Conservation (phyloP, 1,140 invertebrate species). For the Neomicropteryx cornuta region DNA sequence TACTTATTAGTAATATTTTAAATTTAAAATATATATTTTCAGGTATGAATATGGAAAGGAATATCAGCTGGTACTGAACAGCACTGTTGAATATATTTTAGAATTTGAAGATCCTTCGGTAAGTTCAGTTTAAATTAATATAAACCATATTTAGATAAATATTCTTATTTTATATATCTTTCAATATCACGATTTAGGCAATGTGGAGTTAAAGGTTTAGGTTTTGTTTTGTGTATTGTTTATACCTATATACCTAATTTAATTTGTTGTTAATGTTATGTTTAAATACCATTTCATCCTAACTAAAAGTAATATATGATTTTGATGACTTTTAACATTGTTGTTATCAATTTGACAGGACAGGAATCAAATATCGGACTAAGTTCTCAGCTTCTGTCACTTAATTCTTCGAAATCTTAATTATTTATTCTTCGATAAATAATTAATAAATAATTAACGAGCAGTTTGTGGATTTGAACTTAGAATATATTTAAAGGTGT, state of each 20-base stretch:
- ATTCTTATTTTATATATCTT: not conserved
- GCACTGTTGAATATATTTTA: conserved; percentile 13
- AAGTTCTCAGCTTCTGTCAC: too few relatives aligned
- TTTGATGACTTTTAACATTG: too few relatives aligned
- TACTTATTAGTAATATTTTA: too few relatives aligned
- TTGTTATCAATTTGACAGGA: too few relatives aligned
- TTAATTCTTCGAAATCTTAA: too few relatives aligned
- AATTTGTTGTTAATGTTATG: not conserved
- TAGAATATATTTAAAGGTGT: not conserved
- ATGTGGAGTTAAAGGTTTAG: not conserved
- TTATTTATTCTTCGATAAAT: too few relatives aligned
- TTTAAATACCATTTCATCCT: not conserved
- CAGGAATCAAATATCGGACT: too few relatives aligned
- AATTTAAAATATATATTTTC: too few relatives aligned
- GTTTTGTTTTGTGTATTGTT: not conserved
- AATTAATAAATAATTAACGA: not conserved
- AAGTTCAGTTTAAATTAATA: too few relatives aligned
- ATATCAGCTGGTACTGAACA: conserved; percentile 8
- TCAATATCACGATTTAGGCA: not conserved
- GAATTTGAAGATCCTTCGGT: conserved; percentile 6
- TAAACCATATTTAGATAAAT: too few relatives aligned
- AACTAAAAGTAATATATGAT: too few relatives aligned
- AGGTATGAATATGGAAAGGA: conserved; percentile 8
- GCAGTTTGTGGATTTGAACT: not conserved
- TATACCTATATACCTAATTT: not conserved